Conservation (phyloP, 37 sponge, comb jelly and placozoan species). For the Halichondria panicea region DNA sequence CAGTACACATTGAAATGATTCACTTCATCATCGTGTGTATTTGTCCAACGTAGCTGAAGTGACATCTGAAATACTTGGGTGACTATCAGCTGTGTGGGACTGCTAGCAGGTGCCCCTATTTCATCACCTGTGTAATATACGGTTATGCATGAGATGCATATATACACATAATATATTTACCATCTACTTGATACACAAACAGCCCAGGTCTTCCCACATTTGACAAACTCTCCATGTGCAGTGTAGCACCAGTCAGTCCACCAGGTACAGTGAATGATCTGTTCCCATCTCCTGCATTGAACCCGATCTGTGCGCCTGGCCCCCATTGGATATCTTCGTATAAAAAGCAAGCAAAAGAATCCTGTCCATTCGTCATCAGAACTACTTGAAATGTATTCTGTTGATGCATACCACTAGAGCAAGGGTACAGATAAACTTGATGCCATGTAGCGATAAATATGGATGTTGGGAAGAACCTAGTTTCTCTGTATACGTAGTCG, state of each 20-base stretch:
- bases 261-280: constrained; percentile 27
- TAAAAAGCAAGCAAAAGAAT: neutral
- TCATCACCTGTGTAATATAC: too few species aligned
- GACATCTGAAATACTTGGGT: too few species aligned
- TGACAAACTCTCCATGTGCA: constrained; percentile 17
- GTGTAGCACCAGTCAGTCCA: constrained; percentile 10
- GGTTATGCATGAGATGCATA: too few species aligned
- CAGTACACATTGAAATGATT: too few species aligned
- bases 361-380: neutral
- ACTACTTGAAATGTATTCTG: constrained; percentile 6
- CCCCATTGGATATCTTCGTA: neutral
- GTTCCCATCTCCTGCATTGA: neutral
- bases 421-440: too few species aligned
- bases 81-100: too few species aligned
- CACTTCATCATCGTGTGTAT: too few species aligned
- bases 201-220: constrained; percentile 17
- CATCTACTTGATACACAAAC: constrained; percentile 12
- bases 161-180: too few species aligned
- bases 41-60: too few species aligned
- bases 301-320: constrained; percentile 10
- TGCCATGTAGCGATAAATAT: neutral
- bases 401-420: neutral
- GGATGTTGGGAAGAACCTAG: neutral
- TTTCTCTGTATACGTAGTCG: too few species aligned
- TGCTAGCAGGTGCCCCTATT: too few species aligned